Evolutionary conservation across 1,140 invertebrate species (phyloP), one percentile per base, ranked within the genome.

Genomic region (Calephelis nemesis): DNA sequence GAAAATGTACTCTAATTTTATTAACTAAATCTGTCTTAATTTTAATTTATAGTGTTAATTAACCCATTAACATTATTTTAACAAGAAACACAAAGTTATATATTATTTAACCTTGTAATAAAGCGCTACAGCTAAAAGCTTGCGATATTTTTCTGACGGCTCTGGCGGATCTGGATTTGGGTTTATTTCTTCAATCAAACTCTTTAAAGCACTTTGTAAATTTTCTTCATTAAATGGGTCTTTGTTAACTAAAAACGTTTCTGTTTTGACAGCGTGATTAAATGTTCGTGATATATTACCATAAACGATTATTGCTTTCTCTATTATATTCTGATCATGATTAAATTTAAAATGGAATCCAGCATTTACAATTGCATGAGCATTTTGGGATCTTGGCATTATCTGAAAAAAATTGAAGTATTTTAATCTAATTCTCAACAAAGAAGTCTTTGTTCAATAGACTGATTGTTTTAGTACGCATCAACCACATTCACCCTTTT

Each of bases 331-430:
- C 1, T 79, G 69, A n/a, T 87, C 79, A 13, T 74, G 69, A 49
- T 94, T 91, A 5, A 96, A 85, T 88, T 94, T 93, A 58, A 95
- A 93, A 4, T 94, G 85, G 79, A 97, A 96, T 30, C 94, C 96
- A 62, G 95, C 95, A 81, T 96, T 96, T 0, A 97, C 94, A 66
- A 94, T 94, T 0, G 96, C 95, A 81, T 96, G 95, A 0, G 96
- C 94, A 82, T 96, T 96, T 87, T 96, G 95, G 7, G 94, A 94
- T 77, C 95, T 88, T 2, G 94, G 94, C 93, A 95, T 95, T 62
- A 96, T 94, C 95, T 96, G 68, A 48, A 91, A 85, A n/a, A 52
- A 65, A 49, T 42, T 7, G 3, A 7, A 5, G 3, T 1, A 45
- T 0, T 5, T 45, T 45, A 7, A 7, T 4, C 42, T 45, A 0